Percentiles rank a stretch among this genome's conserved stretches.
Evolutionary conservation across 2,797 vertebrate species (phyloP).

Genomic region (Cynopterus sphinx): DNA sequence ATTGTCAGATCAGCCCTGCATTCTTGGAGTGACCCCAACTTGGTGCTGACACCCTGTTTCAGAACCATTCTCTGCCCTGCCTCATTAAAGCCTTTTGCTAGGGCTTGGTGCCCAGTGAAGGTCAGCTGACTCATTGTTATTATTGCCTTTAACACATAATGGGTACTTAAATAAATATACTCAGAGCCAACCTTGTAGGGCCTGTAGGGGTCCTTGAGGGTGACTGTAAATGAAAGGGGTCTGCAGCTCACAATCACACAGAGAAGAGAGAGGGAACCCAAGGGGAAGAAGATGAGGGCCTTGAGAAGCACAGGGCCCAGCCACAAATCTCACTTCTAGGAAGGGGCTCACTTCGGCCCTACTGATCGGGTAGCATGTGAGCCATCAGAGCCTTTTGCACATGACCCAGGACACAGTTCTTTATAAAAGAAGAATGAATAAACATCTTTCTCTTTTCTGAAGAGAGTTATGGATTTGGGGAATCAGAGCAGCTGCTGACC

Average conservation of each 20-base stretch:
- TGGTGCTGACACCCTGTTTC: not conserved
- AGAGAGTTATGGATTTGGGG: not conserved
- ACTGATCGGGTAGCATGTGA: accelerated
- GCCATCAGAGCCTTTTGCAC: not conserved
- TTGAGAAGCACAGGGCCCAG: not conserved
- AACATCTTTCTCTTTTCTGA: not conserved
- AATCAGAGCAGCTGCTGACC: not conserved
- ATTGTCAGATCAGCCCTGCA: not conserved
- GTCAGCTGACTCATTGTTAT: not conserved
- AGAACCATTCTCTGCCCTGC: not conserved
- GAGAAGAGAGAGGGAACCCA: not conserved
- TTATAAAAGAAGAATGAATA: not conserved
- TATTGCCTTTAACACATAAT: not conserved
- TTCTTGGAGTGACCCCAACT: not conserved
- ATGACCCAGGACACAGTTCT: not conserved
- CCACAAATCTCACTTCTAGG: accelerated
- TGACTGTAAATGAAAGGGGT: not conserved
- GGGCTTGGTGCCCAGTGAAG: not conserved
- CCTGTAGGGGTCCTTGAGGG: not conserved
- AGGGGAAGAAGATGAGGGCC: not conserved
- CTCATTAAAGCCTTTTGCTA: not conserved
- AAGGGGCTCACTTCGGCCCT: not conserved
- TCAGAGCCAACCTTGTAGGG: not conserved
- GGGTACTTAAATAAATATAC: not conserved
- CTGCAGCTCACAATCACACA: not conserved